Base-by-base conservation (phyloP, 1,140 invertebrate species). In the Drosophila funebris region DNA sequence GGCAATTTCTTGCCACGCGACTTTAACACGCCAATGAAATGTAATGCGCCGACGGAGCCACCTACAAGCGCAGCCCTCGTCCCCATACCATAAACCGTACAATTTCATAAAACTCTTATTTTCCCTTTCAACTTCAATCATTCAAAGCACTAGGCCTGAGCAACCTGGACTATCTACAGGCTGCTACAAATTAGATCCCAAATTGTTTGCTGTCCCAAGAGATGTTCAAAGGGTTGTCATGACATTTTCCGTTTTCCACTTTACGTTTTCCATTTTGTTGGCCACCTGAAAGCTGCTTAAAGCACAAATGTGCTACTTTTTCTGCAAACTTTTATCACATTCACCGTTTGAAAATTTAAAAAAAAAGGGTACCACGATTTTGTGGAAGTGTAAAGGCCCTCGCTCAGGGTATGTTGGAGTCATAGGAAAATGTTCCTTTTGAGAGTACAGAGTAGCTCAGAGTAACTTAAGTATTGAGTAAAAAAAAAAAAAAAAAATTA, bases 21-120 rank as follows among this genome's bases (percentile, higher is more conserved):
- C 62, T 80, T 80, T 76, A 77, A 80, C 81, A 78, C 71, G 71
- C 75, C 80, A 72, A 71, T 76, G 76, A 83, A 82, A 78, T 77
- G 76, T 75, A 73, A 68, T 64, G 75, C 79, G 79, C 79, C 79
- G 60, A 54, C 62, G 13, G 60, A 48, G 54, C 53, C 46, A 54
- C 67, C 58, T 52, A 24, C 27, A 11, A 31, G 11, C 3, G 4
- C 2, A 20, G 1, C 44, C 6, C n/a, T 27, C 2, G 3, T 7
- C 41, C 41, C 41, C 11, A 11, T 11, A 33, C 0, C 31, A 8
- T 9, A 3, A 8, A 11, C 11, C 2, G 3, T 9, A 11, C 31
- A 31, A 8, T 31, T 6, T 24, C 13, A 29, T 11, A 33, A n/a
- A n/a, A 36, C 4, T 11, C 13, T 43, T 27, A n/a, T 46, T 27